Conservation (phyloP, 2,113 vertebrate genomes). For the Dendropsophus ebraccatus region DNA sequence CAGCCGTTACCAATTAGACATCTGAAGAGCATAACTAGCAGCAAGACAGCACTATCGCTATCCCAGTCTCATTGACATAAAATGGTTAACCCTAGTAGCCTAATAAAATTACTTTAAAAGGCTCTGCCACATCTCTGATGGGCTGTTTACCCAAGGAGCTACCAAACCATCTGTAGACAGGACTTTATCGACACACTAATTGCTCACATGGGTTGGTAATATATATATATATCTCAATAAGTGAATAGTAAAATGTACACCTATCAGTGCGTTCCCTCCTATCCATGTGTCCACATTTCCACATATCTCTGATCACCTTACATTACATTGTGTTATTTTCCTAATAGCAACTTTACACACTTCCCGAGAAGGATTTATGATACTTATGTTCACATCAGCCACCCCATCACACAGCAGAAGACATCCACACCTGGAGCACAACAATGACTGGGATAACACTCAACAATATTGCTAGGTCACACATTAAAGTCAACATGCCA, state of each 20-base stretch:
- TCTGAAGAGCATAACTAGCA: slow-evolving; percentile 19
- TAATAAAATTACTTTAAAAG: slow-evolving; percentile 10
- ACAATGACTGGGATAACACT: slow-evolving; percentile 4
- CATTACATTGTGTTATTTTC: background rate
- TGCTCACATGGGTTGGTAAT: too few relatives aligned
- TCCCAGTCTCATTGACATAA: background rate
- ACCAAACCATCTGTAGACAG: background rate
- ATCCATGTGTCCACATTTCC: too few relatives aligned
- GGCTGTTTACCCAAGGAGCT: background rate
- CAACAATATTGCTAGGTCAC: background rate
- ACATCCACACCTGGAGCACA: slow-evolving; percentile 18
- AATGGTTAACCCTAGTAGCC: background rate
- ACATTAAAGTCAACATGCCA: slow-evolving; percentile 1
- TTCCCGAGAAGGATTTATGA: background rate
- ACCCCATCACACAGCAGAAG: background rate
- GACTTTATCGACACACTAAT: too few relatives aligned
- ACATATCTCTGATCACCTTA: too few relatives aligned
- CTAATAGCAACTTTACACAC: background rate
- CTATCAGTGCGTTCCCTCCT: background rate
- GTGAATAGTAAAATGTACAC: too few relatives aligned
- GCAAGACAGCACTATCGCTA: slow-evolving; percentile 2
- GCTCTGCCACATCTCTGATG: background rate
- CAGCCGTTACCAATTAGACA: slow-evolving; percentile 14
- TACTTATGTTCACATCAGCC: background rate
- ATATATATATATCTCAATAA: too few relatives aligned